A percentile compares a stretch with the other conserved stretches of the same genome.
These are phyloP conservation scores for Porites lutea DNA, from an alignment of 64 coral and sea anemone species.

Conservation along the genomic window DNA sequence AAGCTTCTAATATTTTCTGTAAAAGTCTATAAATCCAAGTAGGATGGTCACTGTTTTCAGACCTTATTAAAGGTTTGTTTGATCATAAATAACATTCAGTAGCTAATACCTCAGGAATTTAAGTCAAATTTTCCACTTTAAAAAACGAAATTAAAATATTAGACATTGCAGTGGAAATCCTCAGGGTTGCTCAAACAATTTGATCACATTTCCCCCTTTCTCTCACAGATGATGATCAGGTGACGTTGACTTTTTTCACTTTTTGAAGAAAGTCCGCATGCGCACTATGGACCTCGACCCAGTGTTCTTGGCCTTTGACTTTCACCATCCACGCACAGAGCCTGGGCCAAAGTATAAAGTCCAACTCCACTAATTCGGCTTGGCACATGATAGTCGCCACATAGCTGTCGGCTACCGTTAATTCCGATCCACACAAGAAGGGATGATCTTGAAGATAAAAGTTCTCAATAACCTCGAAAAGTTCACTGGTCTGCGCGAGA, in stretches of 20 bases:
- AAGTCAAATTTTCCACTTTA: too few relatives aligned
- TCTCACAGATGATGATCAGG: not conserved
- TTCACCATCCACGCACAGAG: conserved; percentile 68
- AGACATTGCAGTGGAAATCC: too few relatives aligned
- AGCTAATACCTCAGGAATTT: too few relatives aligned
- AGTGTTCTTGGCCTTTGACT: conserved; percentile 73
- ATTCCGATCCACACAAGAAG: conserved; percentile 68
- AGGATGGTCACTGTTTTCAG: too few relatives aligned
- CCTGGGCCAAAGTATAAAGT: conserved; percentile 75
- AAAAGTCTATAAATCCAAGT: too few relatives aligned
- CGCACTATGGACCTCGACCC: conserved; percentile 58
- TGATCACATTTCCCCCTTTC: not conserved
- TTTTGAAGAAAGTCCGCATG: conserved; percentile 67
- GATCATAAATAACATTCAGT: too few relatives aligned
- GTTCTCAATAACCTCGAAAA: conserved; percentile 65
- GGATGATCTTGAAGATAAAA: conserved; percentile 67
- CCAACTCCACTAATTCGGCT: conserved; percentile 72
- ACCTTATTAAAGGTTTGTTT: too few relatives aligned
- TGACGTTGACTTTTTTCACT: conserved; percentile 42
- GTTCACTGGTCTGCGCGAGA: conserved; percentile 57
- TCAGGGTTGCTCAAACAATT: too few relatives aligned
- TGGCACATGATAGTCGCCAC: conserved; percentile 80
- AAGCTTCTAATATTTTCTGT: too few relatives aligned
- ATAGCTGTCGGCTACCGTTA: conserved; percentile 86
- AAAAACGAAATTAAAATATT: too few relatives aligned